phyloP scores from a whole-genome alignment of 2,113 vertebrate species.

The Promerops cafer region DNA sequence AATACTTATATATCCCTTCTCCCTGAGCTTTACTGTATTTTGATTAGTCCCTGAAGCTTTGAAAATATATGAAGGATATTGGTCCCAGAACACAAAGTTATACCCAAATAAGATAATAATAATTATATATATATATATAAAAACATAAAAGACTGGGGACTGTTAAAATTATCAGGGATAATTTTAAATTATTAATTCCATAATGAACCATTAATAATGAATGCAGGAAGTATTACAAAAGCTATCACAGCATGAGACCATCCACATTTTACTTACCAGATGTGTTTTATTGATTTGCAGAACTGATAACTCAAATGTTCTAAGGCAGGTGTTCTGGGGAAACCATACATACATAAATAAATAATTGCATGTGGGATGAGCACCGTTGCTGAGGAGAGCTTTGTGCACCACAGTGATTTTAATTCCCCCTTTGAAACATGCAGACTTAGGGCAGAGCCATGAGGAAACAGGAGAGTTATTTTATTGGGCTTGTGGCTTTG shows the following conservation, averaged over 20 bases:
- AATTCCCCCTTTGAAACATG: background rate
- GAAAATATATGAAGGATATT: background rate
- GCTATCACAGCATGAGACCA: constrained; percentile 40
- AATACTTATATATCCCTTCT: background rate
- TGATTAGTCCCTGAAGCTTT: background rate
- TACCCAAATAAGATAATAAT: background rate
- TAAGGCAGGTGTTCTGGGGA: constrained; percentile 47
- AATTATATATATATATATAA: background rate
- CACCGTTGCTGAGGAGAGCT: constrained; percentile 14
- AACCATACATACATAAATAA: constrained; percentile 62
- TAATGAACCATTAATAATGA: constrained; percentile 72
- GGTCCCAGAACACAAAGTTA: background rate
- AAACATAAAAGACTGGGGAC: constrained; percentile 18
- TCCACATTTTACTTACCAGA: constrained; percentile 63
- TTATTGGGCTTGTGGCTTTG: background rate
- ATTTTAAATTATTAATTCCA: constrained; percentile 75
- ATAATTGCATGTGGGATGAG: constrained; percentile 58
- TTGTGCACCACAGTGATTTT: background rate
- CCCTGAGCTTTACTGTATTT: background rate
- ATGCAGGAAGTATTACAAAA: constrained; percentile 70
- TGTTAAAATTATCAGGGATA: constrained; percentile 63
- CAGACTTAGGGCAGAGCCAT: background rate
- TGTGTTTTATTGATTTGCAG: constrained; percentile 69
- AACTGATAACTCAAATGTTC: constrained; percentile 55
- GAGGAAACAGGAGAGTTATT: background rate